A percentile compares a stretch with the other conserved stretches of the same genome.
Evolutionary conservation across 2,888 invertebrate genomes (phyloP).

Genomic region (Seira ritae): DNA sequence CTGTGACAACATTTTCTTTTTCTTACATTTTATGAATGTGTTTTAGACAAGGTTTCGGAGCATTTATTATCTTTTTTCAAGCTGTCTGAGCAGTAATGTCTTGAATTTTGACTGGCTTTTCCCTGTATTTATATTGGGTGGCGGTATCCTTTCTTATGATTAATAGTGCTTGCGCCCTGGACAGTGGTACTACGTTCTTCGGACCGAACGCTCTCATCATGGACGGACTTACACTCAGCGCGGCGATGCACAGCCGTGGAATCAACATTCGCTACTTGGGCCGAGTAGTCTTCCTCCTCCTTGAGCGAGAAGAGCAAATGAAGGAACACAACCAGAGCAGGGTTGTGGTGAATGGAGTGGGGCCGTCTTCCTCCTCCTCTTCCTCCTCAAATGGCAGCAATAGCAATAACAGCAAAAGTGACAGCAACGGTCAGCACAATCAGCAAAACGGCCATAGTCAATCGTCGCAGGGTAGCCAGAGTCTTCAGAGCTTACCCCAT

Average conservation of each 20-base stretch:
- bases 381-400: not conserved
- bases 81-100: too few relatives aligned
- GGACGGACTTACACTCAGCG: conserved; percentile 94
- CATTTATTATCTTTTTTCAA: too few relatives aligned
- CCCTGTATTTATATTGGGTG: conserved; percentile 61
- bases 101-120: conserved; percentile 9
- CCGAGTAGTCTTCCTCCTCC: conserved; percentile 69
- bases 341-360: conserved; percentile 29
- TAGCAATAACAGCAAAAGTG: conserved; percentile 3
- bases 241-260: conserved; percentile 95
- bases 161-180: conserved; percentile 73
- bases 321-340: conserved; percentile 59
- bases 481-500: conserved; percentile 70
- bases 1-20: too few relatives aligned
- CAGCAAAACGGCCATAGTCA: conserved; percentile 23
- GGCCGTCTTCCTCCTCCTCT: not conserved
- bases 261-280: conserved; percentile 98
- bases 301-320: conserved; percentile 66
- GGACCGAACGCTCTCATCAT: conserved; percentile 77
- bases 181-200: conserved; percentile 73
- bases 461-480: conserved; percentile 23
- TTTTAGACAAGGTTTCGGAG: too few relatives aligned
- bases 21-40: too few relatives aligned
- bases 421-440: conserved; percentile 21
- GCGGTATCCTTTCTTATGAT: conserved; percentile 64